These are phyloP conservation scores for Nylanderia fulva DNA, from an alignment of 1,140 invertebrate genomes.

Conservation along the genomic window DNA sequence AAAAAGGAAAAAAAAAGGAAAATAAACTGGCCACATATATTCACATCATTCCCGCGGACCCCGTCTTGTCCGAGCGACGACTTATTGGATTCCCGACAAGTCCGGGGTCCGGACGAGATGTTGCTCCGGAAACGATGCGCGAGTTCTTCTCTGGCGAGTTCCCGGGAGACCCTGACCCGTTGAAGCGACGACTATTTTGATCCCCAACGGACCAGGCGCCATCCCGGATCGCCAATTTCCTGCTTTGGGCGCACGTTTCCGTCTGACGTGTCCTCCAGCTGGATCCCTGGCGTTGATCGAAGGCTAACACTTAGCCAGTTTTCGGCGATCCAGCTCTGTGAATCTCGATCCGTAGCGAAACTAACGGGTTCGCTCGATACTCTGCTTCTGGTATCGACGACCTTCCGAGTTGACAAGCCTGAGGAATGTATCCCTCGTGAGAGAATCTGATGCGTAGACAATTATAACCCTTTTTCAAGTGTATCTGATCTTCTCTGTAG, in stretches of 20 bases:
- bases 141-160: constrained; percentile 2
- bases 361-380: constrained; percentile 9
- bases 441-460: constrained; percentile 8
- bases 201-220: constrained; percentile 55
- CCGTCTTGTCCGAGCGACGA: constrained; percentile 69
- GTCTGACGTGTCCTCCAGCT: neutral
- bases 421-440: constrained; percentile 5
- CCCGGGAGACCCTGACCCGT: constrained; percentile 44
- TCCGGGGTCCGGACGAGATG: constrained; percentile 3
- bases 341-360: constrained; percentile 3
- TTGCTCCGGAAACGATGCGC: constrained; percentile 7
- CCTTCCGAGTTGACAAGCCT: constrained; percentile 52
- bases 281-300: neutral
- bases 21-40: constrained; percentile 63
- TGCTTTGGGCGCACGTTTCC: constrained; percentile 32
- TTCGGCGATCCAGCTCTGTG: constrained; percentile 18
- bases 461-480: neutral
- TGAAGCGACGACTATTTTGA: constrained; percentile 71
- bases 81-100: constrained; percentile 65
- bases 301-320: neutral
- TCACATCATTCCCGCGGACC: constrained; percentile 38
- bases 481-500: neutral
- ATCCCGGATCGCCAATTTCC: constrained; percentile 19
- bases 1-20: no score
- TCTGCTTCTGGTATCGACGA: constrained; percentile 50